phyloP scores from a whole-genome alignment of 2,797 vertebrate genomes.

The Menidia menidia region DNA sequence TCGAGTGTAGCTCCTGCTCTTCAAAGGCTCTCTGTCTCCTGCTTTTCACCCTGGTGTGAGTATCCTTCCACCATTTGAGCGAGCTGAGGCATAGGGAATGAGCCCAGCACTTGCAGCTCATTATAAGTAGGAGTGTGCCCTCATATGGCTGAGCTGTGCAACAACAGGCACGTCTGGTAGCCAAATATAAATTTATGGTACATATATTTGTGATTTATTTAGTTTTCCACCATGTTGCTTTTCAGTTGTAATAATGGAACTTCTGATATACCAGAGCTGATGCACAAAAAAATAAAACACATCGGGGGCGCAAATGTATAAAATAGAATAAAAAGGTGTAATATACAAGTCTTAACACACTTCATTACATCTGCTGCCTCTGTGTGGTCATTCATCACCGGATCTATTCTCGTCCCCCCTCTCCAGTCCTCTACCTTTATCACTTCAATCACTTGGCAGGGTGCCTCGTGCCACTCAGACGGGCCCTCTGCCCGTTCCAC shows the following conservation, averaged over 20 bases:
- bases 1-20: conserved; percentile 33
- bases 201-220: conserved; percentile 35
- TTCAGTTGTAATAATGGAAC: conserved; percentile 32
- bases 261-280: conserved; percentile 45
- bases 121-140: conserved; percentile 72
- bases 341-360: conserved; percentile 40
- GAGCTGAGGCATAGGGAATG: conserved; percentile 22
- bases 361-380: conserved; percentile 57
- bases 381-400: conserved; percentile 49
- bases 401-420: conserved; percentile 49
- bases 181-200: not conserved
- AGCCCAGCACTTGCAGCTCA: conserved; percentile 11
- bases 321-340: conserved; percentile 44
- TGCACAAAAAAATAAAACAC: conserved; percentile 36
- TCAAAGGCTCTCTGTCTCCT: conserved; percentile 20
- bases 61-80: conserved; percentile 66
- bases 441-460: conserved; percentile 78
- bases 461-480: conserved; percentile 67
- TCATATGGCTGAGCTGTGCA: conserved; percentile 69
- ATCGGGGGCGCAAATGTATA: conserved; percentile 37
- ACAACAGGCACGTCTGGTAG: conserved; percentile 36
- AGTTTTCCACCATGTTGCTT: conserved; percentile 45
- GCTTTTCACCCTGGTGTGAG: conserved; percentile 31
- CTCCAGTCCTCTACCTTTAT: conserved; percentile 65
- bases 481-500: conserved; percentile 58